Evolutionary conservation across 2,888 invertebrate species (phyloP), one percentile per base, ranked within the genome.

Genomic region (Eupithecia dodoneata): DNA sequence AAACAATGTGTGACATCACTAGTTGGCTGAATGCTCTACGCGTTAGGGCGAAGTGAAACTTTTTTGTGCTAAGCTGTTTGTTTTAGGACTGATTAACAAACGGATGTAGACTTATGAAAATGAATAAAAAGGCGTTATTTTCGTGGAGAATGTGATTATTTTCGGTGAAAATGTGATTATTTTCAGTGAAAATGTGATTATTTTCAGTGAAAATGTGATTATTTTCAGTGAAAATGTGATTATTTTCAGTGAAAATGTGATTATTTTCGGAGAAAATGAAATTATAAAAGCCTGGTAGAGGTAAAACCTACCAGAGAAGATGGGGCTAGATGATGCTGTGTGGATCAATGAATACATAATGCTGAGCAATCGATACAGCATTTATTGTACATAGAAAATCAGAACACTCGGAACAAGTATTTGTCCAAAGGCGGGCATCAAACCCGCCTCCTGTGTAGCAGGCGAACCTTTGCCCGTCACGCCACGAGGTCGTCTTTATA

Each of bases 41-140:
- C 73, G 73, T 41, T 74, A 71, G 72, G 12, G 65, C 73, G 73
- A 76, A 79, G 78, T 74, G 76, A 76, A 76, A 76, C 74, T 74
- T 76, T 78, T 78, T 76, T 74, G 55, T 47, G 71, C 66, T 70
- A 74, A 79, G 59, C 76, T 71, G 67, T 65, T 69, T 69, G 74
- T 72, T 74, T 79, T 70, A 65, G 63, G 59, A 49, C 78, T 73
- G 67, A 78, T 78, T 75, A 75, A 76, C 73, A 78, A 66, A 41
- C 66, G 70, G 70, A 18, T 30, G 45, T 47, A 45, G 45, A 69
- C 47, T 18, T 69, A 30, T 70, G 70, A 47, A 69, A 44, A 47
- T 47, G 44, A 70, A 70, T 70, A 47, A 47, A 30, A 70, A 70
- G 12, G 18, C 10, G 70, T 70, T n/a, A 12, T 45, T 45, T 70